phyloP scores from a whole-genome alignment of 2,113 vertebrate species.

The Tupaia chinensis region DNA sequence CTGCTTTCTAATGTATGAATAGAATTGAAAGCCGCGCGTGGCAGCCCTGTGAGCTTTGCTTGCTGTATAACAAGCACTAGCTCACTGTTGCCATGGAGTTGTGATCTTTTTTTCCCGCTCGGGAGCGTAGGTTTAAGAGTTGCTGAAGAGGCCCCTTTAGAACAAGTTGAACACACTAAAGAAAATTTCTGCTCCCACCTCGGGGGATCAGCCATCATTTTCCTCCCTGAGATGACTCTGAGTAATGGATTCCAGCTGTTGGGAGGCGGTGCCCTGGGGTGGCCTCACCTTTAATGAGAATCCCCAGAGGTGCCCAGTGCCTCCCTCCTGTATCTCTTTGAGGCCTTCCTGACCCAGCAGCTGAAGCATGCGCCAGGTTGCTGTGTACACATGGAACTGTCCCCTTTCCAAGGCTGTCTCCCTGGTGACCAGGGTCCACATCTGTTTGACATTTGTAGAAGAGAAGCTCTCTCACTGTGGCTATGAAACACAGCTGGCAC shows the following conservation, averaged over 20 bases:
- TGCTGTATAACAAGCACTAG: background rate
- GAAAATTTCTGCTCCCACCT: background rate
- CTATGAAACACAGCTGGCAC: too few relatives aligned
- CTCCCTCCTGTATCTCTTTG: background rate
- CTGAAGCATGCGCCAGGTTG: rapidly evolving
- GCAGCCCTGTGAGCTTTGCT: background rate
- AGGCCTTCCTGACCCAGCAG: background rate
- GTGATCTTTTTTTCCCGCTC: background rate
- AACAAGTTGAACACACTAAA: background rate
- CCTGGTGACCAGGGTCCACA: background rate
- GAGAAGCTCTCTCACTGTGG: background rate
- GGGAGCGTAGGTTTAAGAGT: background rate
- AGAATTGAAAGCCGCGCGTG: rapidly evolving
- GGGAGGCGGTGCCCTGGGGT: rapidly evolving
- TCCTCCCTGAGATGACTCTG: rapidly evolving
- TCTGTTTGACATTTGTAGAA: rapidly evolving
- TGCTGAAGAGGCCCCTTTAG: background rate
- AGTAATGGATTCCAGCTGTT: rapidly evolving
- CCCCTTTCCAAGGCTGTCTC: background rate
- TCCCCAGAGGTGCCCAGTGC: rapidly evolving
- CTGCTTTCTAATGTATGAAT: rapidly evolving
- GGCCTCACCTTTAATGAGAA: rapidly evolving
- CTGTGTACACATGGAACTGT: rapidly evolving
- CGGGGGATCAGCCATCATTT: rapidly evolving
- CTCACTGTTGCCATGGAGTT: background rate